A percentile compares a stretch with the other conserved stretches of the same genome.
Conservation (phyloP, 1,140 invertebrate species). For the Ceratina australensis region DNA sequence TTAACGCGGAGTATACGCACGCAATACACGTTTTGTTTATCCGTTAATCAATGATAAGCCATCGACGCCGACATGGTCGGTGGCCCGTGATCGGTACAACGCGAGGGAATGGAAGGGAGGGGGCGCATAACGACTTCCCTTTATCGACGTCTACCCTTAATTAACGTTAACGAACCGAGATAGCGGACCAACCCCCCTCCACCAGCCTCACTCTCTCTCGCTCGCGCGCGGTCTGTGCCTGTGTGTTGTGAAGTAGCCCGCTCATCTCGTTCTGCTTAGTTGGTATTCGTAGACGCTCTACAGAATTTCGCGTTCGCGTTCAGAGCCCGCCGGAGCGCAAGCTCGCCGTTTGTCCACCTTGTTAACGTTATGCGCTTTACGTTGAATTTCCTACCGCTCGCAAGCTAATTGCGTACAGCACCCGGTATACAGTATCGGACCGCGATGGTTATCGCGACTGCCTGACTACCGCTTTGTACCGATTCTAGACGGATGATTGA, state of each 20-base stretch:
- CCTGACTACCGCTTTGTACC: too few relatives aligned
- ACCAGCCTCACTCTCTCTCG: too few relatives aligned
- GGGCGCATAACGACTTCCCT: conserved; percentile 46
- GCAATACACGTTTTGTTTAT: conserved; percentile 42
- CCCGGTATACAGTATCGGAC: neutral
- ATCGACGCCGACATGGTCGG: conserved; percentile 22
- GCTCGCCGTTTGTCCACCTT: conserved; percentile 36
- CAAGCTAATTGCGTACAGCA: conserved; percentile 22
- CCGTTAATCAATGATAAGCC: conserved; percentile 51
- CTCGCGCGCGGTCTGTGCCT: neutral
- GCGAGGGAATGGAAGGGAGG: too few relatives aligned
- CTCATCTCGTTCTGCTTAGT: conserved; percentile 23
- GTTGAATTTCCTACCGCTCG: conserved; percentile 19
- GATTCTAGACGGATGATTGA: too few relatives aligned
- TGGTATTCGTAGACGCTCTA: conserved; percentile 41
- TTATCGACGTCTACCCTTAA: conserved; percentile 51
- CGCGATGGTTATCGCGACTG: conserved; percentile 11
- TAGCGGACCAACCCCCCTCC: conserved; percentile 25
- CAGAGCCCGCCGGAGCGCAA: neutral
- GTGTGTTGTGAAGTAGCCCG: conserved; percentile 4
- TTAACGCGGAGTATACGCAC: conserved; percentile 10
- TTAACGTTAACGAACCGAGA: conserved; percentile 55
- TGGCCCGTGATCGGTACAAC: conserved; percentile 31
- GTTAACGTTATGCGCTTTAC: conserved; percentile 40
- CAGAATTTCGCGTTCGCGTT: conserved; percentile 20